Base-by-base conservation (phyloP, 1,140 invertebrate species). In the Magallana gigas region DNA sequence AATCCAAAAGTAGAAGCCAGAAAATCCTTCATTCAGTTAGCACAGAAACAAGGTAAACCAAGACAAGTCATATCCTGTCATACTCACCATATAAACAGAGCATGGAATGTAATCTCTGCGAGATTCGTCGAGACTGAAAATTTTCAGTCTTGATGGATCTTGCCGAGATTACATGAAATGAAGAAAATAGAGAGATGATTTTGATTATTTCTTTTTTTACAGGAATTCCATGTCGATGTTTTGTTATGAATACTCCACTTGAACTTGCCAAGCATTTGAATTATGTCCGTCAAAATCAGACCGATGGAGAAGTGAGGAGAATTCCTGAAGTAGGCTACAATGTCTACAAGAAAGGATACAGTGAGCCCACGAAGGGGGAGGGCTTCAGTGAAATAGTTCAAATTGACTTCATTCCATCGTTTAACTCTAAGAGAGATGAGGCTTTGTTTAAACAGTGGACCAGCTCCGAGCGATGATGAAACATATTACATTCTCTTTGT, bases 241-340 rank as follows among this genome's bases (percentile, higher is more conserved):
- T 98, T 90, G 93, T 97, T 3, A 97, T 99, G 96, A 96, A 96
- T 64, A 96, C 96, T 0, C 95, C 95, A 16, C 94, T 96, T 2
- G 96, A 96, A 12, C 97, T 98, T 88, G 96, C 97, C 0, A 98
- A 99, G 92, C 99, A 99, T 93, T 97, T 98, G 91, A 97, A 96
- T 94, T 98, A 97, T 93, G 96, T 98, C 57, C 96, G 97, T 93
- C 94, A 98, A 14, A 97, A 96, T 64, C 96, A 94, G 88, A 93
- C 94, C 12, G 91, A 94, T 16, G 92, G 92, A 14, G 36, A 90
- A 86, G 97, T 98, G 90, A 94, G 96, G 5, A 96, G 96, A 23
- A 91, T 95, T 57, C 94, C 93, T 90, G 97, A 97, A 87, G 96
- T 98, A 90, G 96, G 98, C 1, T 97, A 97, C 87, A 96, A 98